These are phyloP conservation scores for Lampris megalopsis DNA, from an alignment of 2,113 vertebrate species.

Conservation along the genomic window DNA sequence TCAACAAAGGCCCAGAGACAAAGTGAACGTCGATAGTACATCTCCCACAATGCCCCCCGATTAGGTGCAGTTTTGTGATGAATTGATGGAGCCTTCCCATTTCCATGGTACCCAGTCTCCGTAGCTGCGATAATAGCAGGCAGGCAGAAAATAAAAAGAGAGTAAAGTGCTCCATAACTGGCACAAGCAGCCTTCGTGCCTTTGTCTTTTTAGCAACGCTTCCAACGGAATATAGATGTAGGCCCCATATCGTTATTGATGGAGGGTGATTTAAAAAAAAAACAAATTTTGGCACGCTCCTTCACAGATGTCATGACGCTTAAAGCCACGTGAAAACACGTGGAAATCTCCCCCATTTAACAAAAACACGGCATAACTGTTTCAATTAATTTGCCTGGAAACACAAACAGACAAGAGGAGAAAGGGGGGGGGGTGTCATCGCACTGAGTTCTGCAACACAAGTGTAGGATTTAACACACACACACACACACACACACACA, in stretches of 20 bases:
- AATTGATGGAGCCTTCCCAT: background rate
- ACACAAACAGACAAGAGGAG: conserved; percentile 30
- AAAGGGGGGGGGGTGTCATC: conserved; percentile 17
- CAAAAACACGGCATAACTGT: background rate
- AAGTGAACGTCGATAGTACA: background rate
- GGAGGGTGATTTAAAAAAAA: background rate
- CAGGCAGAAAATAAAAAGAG: background rate
- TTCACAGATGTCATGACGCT: conserved; percentile 1
- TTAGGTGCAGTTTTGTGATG: conserved; percentile 15
- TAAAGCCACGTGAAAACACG: background rate
- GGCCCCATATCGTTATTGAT: background rate
- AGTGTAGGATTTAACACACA: conserved; percentile 11
- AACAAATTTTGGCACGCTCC: background rate
- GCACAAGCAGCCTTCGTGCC: conserved; percentile 3
- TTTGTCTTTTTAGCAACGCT: background rate
- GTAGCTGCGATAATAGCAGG: conserved; percentile 27
- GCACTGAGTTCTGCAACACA: background rate
- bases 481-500: background rate
- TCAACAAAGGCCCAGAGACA: background rate
- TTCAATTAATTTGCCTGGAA: conserved; percentile 18
- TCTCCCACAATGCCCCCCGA: background rate
- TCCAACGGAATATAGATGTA: background rate
- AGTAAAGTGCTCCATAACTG: background rate
- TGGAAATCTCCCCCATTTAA: conserved; percentile 3
- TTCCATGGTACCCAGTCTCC: conserved; percentile 20